Evolutionary conservation across 2,888 invertebrate genomes (phyloP), one percentile per base, ranked within the genome.

Genomic region (Steinernema hermaphroditum): DNA sequence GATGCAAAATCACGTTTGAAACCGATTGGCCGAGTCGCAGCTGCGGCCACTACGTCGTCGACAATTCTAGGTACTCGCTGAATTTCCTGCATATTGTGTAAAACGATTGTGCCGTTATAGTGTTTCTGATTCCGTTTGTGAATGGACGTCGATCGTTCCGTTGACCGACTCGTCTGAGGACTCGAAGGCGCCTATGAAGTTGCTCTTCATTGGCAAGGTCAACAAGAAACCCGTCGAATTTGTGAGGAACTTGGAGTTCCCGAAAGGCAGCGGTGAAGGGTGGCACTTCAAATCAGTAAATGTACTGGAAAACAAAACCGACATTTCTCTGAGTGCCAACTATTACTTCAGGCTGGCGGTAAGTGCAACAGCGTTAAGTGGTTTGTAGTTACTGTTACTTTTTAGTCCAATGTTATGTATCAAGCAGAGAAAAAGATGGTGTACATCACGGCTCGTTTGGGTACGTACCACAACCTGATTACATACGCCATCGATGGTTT

Each of bases 1-100:
- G 62, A 37, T 72, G 72, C 49, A 14, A 29, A 4, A 19, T 32
- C 19, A 72, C 72, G 19, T 27, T 46, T n/a, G 34, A 72, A 72
- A 72, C 41, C n/a, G 19, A 46, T n/a, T 16, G 16, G n/a, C 46
- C 46, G n/a, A 16, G n/a, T 4, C 46, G 46, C 46, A 4, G 9
- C 6, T 46, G 46, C 46, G n/a, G 9, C 46, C 6, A 9, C 8
- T 16, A 46, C n/a, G 16, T 46, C 46, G 2, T 4, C 8, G 19
- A 46, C 8, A n/a, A n/a, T 2, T 2, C 6, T n/a, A 19, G 19
- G 46, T 46, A 46, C 4, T 6, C 16, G n/a, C 46, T 4, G n/a
- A n/a, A n/a, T n/a, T n/a, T n/a, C n/a, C n/a, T n/a, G n/a, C n/a
- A n/a, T n/a, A n/a, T n/a, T n/a, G 16, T 46, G 4, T 46, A 37